Evolutionary conservation across 2,888 invertebrate genomes (phyloP), one percentile per base, ranked within the genome.

Genomic region (Hybos culiciformis): DNA sequence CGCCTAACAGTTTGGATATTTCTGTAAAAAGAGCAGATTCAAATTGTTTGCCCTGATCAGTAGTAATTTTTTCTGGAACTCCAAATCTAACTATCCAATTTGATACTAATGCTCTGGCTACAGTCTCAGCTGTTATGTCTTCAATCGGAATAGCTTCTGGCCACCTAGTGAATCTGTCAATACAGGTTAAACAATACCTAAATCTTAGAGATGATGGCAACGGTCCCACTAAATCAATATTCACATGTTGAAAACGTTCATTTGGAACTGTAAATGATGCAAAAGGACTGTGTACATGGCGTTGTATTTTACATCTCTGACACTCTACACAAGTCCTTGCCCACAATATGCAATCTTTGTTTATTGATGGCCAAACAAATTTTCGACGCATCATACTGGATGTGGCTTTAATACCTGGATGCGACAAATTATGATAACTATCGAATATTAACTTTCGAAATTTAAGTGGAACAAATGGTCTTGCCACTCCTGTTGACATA

Each of bases 391-490:
- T 8, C 2, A 41, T 12, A 17, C 37, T 44, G 11, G 26, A 18
- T 31, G 44, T 40, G 39, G 32, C 29, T 17, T 31, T n/a, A 17
- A 17, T 29, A n/a, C 44, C 36, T 1, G 43, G 8, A 39, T 48
- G 45, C 2, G 37, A 29, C 26, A 41, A 33, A 24, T 45, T 42
- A 15, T 47, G 44, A 29, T 45, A 36, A 2, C 23, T 21, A 8
- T 39, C n/a, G 20, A 47, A 47, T 26, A 47, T 21, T 26, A 40
- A 17, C 14, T 42, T 29, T 6, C 44, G 42, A 8, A 45, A 19
- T 18, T 17, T 17, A 21, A 39, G 5, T 7, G 46, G 42, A n/a
- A 41, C 33, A 26, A 41, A 38, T 1, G 26, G 43, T 8, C 39
- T 32, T 1, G 7, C 4, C 6, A 34, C 33, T 9, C n/a, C 21